Conservation (phyloP, 2,888 invertebrate genomes). For the Diarsia rubi region DNA sequence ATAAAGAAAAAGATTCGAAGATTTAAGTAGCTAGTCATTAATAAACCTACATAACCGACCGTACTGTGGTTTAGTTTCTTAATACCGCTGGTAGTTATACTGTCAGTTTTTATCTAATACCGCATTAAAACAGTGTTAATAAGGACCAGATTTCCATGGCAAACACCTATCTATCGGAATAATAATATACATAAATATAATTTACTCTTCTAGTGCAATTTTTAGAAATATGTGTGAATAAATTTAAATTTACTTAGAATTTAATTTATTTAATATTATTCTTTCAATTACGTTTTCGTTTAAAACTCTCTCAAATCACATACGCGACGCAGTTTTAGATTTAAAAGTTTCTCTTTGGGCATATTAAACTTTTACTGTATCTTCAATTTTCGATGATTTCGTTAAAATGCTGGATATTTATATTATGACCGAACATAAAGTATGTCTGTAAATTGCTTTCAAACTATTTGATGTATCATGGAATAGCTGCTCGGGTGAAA, state of each 20-base stretch:
- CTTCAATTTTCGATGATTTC: not conserved
- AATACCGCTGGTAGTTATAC: not conserved
- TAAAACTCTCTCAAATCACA: slow-evolving; percentile 86
- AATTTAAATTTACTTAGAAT: slow-evolving; percentile 77
- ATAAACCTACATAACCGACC: not conserved
- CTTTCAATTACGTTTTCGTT: slow-evolving; percentile 79
- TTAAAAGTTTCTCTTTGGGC: slow-evolving; percentile 24
- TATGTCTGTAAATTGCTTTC: not conserved
- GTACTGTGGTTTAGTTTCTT: not conserved
- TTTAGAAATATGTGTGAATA: slow-evolving; percentile 85
- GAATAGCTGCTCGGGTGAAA: not conserved
- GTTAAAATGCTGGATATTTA: not conserved
- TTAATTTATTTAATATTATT: slow-evolving; percentile 67
- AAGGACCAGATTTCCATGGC: not conserved
- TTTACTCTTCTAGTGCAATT: slow-evolving; percentile 83
- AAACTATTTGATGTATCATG: not conserved
- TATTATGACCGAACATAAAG: not conserved
- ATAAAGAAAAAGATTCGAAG: not conserved
- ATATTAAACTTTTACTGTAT: not conserved
- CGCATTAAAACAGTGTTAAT: not conserved
- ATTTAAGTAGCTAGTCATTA: not conserved
- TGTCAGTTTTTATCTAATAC: not conserved
- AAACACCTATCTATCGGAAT: slow-evolving; percentile 41
- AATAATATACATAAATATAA: slow-evolving; percentile 57
- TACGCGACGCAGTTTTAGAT: slow-evolving; percentile 84